phyloP scores from a whole-genome alignment of 2,113 vertebrate species.

The Neomonachus schauinslandi region DNA sequence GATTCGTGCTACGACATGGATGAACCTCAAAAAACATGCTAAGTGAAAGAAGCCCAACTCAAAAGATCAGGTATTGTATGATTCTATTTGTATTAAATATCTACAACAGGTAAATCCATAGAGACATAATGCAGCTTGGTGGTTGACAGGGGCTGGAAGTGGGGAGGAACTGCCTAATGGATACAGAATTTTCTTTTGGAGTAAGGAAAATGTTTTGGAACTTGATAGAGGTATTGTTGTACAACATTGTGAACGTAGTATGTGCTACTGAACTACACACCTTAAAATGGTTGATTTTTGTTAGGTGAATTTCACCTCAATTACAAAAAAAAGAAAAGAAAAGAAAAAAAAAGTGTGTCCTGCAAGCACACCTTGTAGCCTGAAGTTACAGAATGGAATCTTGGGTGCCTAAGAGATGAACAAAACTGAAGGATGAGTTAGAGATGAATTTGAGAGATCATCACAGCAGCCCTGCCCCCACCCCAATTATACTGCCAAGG shows the following conservation, averaged over 20 bases:
- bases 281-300: neutral
- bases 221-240: neutral
- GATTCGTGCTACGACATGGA: neutral
- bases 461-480: neutral
- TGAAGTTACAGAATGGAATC: constrained; percentile 16
- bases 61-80: neutral
- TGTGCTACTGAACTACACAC: neutral
- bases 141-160: neutral
- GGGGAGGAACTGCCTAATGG: neutral
- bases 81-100: neutral
- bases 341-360: neutral
- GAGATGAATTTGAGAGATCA: neutral
- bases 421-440: neutral
- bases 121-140: neutral
- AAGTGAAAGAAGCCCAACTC: neutral
- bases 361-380: neutral
- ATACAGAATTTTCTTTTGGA: neutral
- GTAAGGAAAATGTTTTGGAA: neutral
- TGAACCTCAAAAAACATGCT: neutral
- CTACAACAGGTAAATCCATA: neutral
- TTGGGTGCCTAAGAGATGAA: neutral
- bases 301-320: neutral
- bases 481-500: neutral
- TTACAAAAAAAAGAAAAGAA: neutral
- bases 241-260: neutral